Evolutionary conservation across 2,113 vertebrate species (phyloP).

Genomic region (Nothoprocta pentlandii): DNA sequence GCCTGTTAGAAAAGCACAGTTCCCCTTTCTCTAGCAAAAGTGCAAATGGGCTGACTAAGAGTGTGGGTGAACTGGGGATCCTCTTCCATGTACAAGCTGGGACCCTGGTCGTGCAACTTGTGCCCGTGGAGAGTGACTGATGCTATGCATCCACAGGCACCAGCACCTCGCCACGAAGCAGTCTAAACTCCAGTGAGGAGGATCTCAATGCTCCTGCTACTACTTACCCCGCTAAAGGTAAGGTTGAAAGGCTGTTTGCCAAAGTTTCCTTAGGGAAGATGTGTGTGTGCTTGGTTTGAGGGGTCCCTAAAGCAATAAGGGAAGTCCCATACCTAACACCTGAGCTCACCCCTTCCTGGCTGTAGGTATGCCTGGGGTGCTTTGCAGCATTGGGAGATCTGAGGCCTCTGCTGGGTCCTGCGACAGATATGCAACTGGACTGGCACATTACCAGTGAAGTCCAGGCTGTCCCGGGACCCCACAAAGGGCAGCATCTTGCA

Average conservation of each 20-base stretch:
- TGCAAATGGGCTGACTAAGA: background rate
- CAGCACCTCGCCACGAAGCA: conserved; percentile 43
- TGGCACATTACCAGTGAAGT: background rate
- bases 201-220: conserved; percentile 33
- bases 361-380: fast-evolving
- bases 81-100: fast-evolving
- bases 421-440: background rate
- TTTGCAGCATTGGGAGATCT: background rate
- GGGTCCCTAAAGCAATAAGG: background rate
- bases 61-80: too few species aligned
- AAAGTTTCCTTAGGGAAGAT: too few species aligned
- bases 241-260: background rate
- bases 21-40: background rate
- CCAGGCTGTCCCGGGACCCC: too few species aligned
- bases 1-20: background rate
- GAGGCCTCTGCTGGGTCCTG: background rate
- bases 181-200: conserved; percentile 67
- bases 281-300: fast-evolving
- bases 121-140: background rate
- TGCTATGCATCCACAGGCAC: conserved; percentile 3
- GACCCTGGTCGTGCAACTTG: background rate
- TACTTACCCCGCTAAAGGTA: conserved; percentile 25
- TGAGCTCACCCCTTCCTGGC: background rate
- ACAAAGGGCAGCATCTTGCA: background rate
- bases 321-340: too few species aligned